Conservation (phyloP, 2,888 invertebrate species). For the Strigamia crassipes region DNA sequence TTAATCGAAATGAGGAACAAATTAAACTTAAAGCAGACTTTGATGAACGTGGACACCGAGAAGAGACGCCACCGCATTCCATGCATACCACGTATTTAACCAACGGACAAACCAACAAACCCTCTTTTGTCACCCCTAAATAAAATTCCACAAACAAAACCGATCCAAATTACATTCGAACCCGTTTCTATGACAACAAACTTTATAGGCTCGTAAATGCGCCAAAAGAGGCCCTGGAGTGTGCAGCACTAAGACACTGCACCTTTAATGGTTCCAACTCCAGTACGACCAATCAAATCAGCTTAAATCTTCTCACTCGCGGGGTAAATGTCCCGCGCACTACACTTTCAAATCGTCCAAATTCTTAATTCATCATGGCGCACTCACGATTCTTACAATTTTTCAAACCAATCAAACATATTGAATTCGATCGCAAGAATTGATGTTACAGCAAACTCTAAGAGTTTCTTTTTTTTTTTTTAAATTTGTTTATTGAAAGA, state of each 20-base stretch:
- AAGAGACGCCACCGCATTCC: neutral
- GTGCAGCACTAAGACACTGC: slow-evolving; percentile 5
- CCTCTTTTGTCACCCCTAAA: slow-evolving; percentile 35
- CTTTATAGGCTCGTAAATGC: slow-evolving; percentile 24
- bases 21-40: slow-evolving; percentile 35
- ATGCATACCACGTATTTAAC: neutral
- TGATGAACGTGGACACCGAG: slow-evolving; percentile 18
- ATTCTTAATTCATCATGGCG: too few species aligned
- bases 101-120: slow-evolving; percentile 40
- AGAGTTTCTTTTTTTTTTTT: too few species aligned
- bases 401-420: too few species aligned
- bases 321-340: slow-evolving; percentile 6
- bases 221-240: slow-evolving; percentile 20
- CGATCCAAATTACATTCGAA: slow-evolving; percentile 40
- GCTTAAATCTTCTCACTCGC: slow-evolving; percentile 1
- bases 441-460: too few species aligned
- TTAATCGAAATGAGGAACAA: slow-evolving; percentile 1
- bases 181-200: slow-evolving; percentile 7
- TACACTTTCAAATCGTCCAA: neutral
- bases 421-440: too few species aligned
- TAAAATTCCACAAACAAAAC: slow-evolving; percentile 42
- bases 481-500: too few species aligned
- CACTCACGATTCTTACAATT: too few species aligned
- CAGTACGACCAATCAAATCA: slow-evolving; percentile 31
- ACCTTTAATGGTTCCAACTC: slow-evolving; percentile 22